These are phyloP conservation scores for Hiodon alosoides DNA, from an alignment of 2,113 vertebrate genomes.

Conservation along the genomic window DNA sequence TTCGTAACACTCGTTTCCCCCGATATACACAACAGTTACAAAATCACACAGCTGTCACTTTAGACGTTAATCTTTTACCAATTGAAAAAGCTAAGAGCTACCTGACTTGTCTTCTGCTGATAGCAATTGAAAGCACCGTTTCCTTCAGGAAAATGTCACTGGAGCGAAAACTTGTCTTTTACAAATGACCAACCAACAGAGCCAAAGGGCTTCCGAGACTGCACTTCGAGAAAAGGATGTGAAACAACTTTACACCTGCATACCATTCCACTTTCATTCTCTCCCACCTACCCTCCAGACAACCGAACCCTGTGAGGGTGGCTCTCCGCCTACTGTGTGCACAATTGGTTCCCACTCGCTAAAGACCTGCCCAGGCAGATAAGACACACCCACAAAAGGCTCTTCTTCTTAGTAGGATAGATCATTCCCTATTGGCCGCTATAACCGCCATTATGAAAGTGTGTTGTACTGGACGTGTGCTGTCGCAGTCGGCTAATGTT, in stretches of 20 bases:
- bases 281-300: not conserved
- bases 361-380: not conserved
- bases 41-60: slow-evolving; percentile 12
- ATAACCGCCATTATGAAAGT: slow-evolving; percentile 6
- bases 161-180: slow-evolving; percentile 1
- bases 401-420: not conserved
- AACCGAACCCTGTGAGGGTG: slow-evolving; percentile 10
- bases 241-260: slow-evolving; percentile 26
- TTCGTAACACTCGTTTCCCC: too few relatives aligned
- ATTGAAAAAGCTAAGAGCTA: not conserved
- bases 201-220: not conserved
- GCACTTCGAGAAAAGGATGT: not conserved
- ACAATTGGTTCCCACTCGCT: slow-evolving; percentile 13
- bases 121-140: not conserved
- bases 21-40: not conserved
- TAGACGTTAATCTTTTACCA: not conserved
- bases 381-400: slow-evolving; percentile 5
- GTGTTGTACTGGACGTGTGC: not conserved
- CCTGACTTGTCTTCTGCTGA: slow-evolving; percentile 14
- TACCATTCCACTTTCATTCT: slow-evolving; percentile 15
- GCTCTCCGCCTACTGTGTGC: slow-evolving; percentile 12
- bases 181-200: slow-evolving; percentile 2
- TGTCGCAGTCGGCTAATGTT: not conserved
- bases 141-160: slow-evolving; percentile 1
- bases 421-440: not conserved